A percentile compares a stretch with the other conserved stretches of the same genome.
Evolutionary conservation across 2,888 invertebrate species (phyloP).

Genomic region (Melieria picta): DNA sequence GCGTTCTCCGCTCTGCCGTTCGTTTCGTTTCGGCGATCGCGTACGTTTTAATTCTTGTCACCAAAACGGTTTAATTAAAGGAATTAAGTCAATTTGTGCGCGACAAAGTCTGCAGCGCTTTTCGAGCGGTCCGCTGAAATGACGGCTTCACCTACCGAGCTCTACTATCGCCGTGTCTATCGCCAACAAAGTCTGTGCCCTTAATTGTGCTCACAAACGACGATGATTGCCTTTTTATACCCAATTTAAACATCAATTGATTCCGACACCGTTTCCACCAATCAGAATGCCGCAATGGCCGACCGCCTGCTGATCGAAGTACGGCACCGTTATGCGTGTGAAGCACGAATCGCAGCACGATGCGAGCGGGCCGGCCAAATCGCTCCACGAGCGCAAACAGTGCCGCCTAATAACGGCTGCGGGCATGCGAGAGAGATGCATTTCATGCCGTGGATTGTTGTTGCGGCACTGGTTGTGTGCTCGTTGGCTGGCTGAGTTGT

Average conservation of each 20-base stretch:
- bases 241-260: constrained; percentile 60
- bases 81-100: constrained; percentile 34
- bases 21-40: background rate
- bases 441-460: no score
- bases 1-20: no score
- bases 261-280: constrained; percentile 55
- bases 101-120: background rate
- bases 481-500: no score
- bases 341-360: constrained; percentile 14
- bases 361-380: constrained; percentile 27
- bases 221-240: constrained; percentile 75
- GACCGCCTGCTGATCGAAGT: constrained; percentile 47
- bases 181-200: constrained; percentile 57
- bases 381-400: constrained; percentile 24
- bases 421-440: no score
- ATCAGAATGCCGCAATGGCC: constrained; percentile 61
- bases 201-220: constrained; percentile 66
- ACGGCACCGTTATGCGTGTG: constrained; percentile 1
- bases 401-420: no score
- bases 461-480: no score
- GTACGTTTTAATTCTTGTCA: constrained; percentile 35
- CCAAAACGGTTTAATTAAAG: constrained; percentile 40
- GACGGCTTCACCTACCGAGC: constrained; percentile 28
- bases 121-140: constrained; percentile 31
- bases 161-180: constrained; percentile 14